phyloP scores from a whole-genome alignment of 2,888 invertebrate species.

The Monochamus alternatus region DNA sequence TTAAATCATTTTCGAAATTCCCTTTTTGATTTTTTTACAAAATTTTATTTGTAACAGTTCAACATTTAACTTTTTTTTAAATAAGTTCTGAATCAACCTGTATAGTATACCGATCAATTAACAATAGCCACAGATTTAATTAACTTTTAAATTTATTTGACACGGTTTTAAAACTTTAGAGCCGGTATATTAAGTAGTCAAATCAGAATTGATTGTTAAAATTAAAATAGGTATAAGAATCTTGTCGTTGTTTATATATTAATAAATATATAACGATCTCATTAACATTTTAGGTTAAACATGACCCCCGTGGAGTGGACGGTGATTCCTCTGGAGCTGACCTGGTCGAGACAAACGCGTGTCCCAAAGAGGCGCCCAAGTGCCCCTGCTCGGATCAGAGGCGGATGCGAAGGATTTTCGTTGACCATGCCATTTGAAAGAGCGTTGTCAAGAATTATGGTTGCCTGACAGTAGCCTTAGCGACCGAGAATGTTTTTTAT shows the following conservation, averaged over 20 bases:
- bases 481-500: too few species aligned
- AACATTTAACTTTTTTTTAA: too few species aligned
- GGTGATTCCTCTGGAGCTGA: slow-evolving; percentile 33
- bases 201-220: slow-evolving; percentile 21
- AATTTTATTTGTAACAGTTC: too few species aligned
- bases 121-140: too few species aligned
- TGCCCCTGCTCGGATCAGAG: slow-evolving; percentile 27
- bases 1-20: too few species aligned
- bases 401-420: slow-evolving; percentile 4
- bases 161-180: background rate
- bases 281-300: slow-evolving; percentile 47
- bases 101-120: too few species aligned
- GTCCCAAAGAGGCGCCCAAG: slow-evolving; percentile 44
- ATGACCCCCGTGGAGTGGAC: slow-evolving; percentile 42
- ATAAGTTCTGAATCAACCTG: too few species aligned
- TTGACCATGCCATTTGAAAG: too few species aligned
- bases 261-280: slow-evolving; percentile 52
- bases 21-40: too few species aligned
- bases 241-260: slow-evolving; percentile 42
- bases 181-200: background rate
- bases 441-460: too few species aligned
- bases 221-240: slow-evolving; percentile 25
- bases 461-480: too few species aligned
- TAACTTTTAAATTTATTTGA: too few species aligned
- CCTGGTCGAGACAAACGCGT: slow-evolving; percentile 38